Base-by-base conservation (phyloP, 2,888 invertebrate species). In the Agonopterix alstromeriana region DNA sequence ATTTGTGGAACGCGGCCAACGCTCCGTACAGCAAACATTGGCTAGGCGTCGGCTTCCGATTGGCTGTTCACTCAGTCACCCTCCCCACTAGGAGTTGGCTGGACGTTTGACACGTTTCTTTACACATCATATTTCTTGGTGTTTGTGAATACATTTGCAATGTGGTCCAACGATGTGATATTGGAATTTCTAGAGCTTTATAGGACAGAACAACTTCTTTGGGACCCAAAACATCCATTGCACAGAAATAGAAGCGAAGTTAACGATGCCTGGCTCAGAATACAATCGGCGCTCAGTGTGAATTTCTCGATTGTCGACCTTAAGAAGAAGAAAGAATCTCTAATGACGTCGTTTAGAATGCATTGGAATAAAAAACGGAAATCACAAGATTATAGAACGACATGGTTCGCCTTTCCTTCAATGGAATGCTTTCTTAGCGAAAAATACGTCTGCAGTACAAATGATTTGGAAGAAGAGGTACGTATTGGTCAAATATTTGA, bases 311-410 rank as follows among this genome's bases (percentile, higher is more conserved):
- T 87, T 45, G 56, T 57, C 48, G 80, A 81, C 52, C 61, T 88
- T 17, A 89, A 89, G 65, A 84, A 70, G 65, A 88, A 89, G 65
- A 88, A 86, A 54, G 88, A 88, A 55, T 83, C 82, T 1, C 54
- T 89, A 50, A 87, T 88, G 88, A 78, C 87, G 4, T 74, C 82
- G 2, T 88, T 81, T 56, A 70, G 87, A 57, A 69, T 75, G 64
- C 78, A 82, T 56, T 62, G 65, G 36, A 69, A 73, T 35, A 83
- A 73, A 61, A 82, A 80, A 63, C 77, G 72, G 57, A 70, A 58
- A 52, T 55, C 58, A 9, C 67, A 60, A 46, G 58, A 61, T 10
- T 83, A 79, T 63, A 74, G 69, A 10, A 74, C 77, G 14, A 69
- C 70, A 49, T 88, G 89, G 88, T 88, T 87, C 52, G 85, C 85